Evolutionary conservation across 2,797 vertebrate genomes (phyloP).

Genomic region (Sebastes aleutianus): DNA sequence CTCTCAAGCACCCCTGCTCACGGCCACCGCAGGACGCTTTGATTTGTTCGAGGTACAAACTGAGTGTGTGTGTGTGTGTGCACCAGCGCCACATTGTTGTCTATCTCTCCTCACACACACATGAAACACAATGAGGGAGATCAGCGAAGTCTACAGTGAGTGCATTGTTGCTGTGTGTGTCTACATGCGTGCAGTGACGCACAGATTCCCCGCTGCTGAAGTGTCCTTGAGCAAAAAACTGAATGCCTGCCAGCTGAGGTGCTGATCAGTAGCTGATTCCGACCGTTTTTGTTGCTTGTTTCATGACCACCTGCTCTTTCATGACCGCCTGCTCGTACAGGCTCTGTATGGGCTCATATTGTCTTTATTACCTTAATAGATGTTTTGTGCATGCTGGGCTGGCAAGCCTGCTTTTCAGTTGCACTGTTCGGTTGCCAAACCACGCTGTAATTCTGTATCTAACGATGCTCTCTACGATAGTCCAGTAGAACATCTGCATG

Average conservation of each 20-base stretch:
- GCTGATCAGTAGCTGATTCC: not conserved
- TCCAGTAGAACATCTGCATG: too few species aligned
- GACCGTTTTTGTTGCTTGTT: not conserved
- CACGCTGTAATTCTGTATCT: too few species aligned
- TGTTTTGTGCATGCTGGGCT: too few species aligned
- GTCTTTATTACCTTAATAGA: too few species aligned
- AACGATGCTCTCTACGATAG: too few species aligned
- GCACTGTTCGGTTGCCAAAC: too few species aligned
- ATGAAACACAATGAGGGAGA: conserved; percentile 18
- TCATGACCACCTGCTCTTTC: too few species aligned
- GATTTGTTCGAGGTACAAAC: not conserved
- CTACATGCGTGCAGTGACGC: not conserved
- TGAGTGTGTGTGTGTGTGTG: not conserved
- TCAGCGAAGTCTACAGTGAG: not conserved
- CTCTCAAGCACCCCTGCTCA: not conserved
- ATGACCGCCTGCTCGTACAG: too few species aligned
- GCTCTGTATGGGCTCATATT: too few species aligned
- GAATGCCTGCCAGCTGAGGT: not conserved
- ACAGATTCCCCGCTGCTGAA: not conserved
- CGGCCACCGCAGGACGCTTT: conserved; percentile 2
- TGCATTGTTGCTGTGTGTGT: not conserved
- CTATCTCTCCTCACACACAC: not conserved
- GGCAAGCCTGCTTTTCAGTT: too few species aligned
- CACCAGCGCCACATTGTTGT: not conserved
- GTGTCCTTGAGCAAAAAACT: not conserved